A percentile compares a stretch with the other conserved stretches of the same genome.
These are phyloP conservation scores for Callipepla californica DNA, from an alignment of 2,113 vertebrate genomes.

Conservation along the genomic window DNA sequence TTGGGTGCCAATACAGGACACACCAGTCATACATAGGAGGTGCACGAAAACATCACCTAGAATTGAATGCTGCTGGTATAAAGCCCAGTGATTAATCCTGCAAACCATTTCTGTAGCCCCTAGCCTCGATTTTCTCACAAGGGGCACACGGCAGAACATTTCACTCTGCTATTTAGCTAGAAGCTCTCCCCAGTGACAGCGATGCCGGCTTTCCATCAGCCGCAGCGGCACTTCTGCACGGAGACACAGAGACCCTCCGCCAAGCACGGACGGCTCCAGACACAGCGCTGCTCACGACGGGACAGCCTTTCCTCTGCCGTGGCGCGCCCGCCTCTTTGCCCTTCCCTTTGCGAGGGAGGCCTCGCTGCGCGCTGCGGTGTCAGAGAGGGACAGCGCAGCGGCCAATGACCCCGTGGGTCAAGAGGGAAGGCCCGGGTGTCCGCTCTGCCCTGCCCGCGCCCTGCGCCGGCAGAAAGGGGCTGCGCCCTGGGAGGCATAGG, in stretches of 20 bases:
- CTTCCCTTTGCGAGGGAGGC: too few relatives aligned
- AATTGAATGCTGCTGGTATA: background rate
- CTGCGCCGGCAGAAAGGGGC: background rate
- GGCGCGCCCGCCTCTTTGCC: fast-evolving
- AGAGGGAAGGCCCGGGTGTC: background rate
- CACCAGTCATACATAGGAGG: background rate
- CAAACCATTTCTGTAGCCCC: fast-evolving
- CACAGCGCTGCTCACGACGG: fast-evolving
- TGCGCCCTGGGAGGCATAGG: background rate
- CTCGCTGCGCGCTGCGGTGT: background rate
- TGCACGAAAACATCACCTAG: background rate
- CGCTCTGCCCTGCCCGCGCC: background rate
- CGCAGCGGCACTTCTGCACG: background rate
- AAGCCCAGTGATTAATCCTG: background rate
- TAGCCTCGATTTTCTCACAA: fast-evolving
- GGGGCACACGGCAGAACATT: background rate
- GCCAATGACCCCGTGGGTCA: background rate
- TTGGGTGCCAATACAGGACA: fast-evolving
- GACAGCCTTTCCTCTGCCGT: background rate
- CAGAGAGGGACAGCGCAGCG: fast-evolving
- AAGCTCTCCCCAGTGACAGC: fast-evolving
- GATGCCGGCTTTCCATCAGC: background rate
- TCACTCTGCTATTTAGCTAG: background rate
- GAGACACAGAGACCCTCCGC: fast-evolving
- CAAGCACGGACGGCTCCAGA: fast-evolving